Evolutionary conservation across 1,140 invertebrate genomes (phyloP).

Genomic region (Melipona quadrifasciata): DNA sequence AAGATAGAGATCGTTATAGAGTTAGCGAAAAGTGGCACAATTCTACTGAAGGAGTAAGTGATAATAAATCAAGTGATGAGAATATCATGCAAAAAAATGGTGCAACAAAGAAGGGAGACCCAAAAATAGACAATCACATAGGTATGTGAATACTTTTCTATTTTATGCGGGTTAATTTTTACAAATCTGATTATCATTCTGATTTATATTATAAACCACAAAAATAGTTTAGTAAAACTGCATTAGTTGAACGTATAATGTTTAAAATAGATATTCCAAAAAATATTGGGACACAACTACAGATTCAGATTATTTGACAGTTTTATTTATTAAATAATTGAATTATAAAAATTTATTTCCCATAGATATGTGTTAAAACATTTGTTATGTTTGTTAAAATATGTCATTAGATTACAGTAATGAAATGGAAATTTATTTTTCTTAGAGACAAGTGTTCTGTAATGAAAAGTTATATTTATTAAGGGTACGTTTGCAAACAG

Average conservation of each 20-base stretch:
- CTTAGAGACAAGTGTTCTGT: neutral
- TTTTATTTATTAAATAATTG: neutral
- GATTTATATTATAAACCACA: neutral
- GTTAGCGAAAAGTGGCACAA: constrained; percentile 72
- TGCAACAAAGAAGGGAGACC: constrained; percentile 70
- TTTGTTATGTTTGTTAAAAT: neutral
- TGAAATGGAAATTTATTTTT: neutral
- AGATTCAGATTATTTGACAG: too few species aligned
- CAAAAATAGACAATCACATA: constrained; percentile 77
- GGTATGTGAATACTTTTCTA: constrained; percentile 62
- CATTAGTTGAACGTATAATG: neutral
- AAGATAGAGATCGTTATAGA: constrained; percentile 72
- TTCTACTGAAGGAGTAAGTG: constrained; percentile 63
- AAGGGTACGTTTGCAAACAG: neutral
- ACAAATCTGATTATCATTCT: neutral
- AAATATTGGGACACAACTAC: neutral
- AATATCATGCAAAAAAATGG: constrained; percentile 65
- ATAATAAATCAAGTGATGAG: constrained; percentile 72
- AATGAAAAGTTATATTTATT: neutral
- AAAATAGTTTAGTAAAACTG: neutral
- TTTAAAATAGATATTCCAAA: neutral
- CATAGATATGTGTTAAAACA: too few species aligned
- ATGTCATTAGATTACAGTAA: neutral
- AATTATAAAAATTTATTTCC: neutral
- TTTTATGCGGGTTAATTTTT: neutral